Evolutionary conservation across 30 jellyfish, hydroid and myxozoan genomes (phyloP), one percentile per base, ranked within the genome.

Genomic region (Hydractinia symbiolongicarpus): DNA sequence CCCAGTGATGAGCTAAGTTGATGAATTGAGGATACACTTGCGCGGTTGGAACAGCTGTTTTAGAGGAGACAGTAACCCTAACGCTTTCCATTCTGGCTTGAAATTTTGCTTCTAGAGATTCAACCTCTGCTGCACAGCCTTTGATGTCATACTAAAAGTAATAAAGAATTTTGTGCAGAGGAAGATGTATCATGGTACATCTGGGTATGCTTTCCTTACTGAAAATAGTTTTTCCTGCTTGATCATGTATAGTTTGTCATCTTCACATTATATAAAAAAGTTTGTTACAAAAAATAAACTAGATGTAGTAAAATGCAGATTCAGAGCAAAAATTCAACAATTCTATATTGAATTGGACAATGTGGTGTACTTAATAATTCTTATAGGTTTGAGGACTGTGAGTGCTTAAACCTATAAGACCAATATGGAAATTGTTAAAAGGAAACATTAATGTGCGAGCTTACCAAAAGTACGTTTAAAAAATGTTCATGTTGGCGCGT

Each of bases 31-130:
- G 97, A 55, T 90, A 90, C 66, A 90, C 97, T 80, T 90, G 97
- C 13, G 97, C 91, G 11, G 97, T 90, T 4, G 97, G 97, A 6
- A 90, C 97, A 61, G 97, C 97, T 5, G 97, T 81, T 72, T 83
- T 81, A 9, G 95, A 90, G 54, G 97, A 85, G 14, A 90, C 94
- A 6, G 97, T 90, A 16, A 86, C 95, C 55, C 79, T 90, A 53
- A 90, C 54, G 51, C 71, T 70, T 14, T 90, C 95, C 94, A 86
- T 90, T 21, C 94, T 64, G 8, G 82, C 72, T 49, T 55, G 57
- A 67, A 77, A 90, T 64, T 85, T 93, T 64, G 82, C 51, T 71
- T 68, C 80, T 75, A 85, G 55, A 9, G 94, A 68, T 53, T 90
- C 94, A 30, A 86, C 86, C 54, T 81, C 87, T 15, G 75, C 67